These are phyloP conservation scores for Sparus aurata DNA, from an alignment of 2,797 vertebrate genomes.

Conservation along the genomic window DNA sequence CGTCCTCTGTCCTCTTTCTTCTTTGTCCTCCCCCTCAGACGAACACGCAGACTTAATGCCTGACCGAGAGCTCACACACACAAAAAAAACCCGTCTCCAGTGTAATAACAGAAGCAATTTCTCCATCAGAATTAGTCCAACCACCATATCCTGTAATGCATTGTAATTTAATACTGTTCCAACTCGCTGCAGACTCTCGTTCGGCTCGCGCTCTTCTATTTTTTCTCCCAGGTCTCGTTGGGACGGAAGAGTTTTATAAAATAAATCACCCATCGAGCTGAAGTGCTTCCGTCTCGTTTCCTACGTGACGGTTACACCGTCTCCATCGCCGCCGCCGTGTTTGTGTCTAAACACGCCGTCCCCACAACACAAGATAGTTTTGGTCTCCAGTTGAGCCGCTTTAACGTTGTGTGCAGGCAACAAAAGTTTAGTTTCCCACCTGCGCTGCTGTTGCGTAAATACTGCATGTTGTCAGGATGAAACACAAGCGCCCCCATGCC, in stretches of 20 bases:
- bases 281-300: conserved; percentile 45
- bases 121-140: conserved; percentile 71
- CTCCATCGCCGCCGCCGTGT: conserved; percentile 34
- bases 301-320: conserved; percentile 7
- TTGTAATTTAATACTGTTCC: conserved; percentile 66
- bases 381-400: conserved; percentile 52
- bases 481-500: conserved; percentile 20
- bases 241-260: conserved; percentile 29
- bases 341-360: conserved; percentile 67
- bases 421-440: conserved; percentile 47
- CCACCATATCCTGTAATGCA: conserved; percentile 66
- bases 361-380: conserved; percentile 58
- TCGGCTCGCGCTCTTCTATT: conserved; percentile 19
- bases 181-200: conserved; percentile 46
- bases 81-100: conserved; percentile 41
- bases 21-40: conserved; percentile 66
- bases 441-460: conserved; percentile 61
- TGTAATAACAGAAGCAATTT: conserved; percentile 72
- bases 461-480: not conserved
- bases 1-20: not conserved
- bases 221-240: conserved; percentile 33
- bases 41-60: conserved; percentile 60
- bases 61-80: conserved; percentile 28
- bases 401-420: conserved; percentile 56
- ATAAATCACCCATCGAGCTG: conserved; percentile 47